Base-by-base conservation (phyloP, 2,888 invertebrate genomes). In the Patella ulyssiponensis region DNA sequence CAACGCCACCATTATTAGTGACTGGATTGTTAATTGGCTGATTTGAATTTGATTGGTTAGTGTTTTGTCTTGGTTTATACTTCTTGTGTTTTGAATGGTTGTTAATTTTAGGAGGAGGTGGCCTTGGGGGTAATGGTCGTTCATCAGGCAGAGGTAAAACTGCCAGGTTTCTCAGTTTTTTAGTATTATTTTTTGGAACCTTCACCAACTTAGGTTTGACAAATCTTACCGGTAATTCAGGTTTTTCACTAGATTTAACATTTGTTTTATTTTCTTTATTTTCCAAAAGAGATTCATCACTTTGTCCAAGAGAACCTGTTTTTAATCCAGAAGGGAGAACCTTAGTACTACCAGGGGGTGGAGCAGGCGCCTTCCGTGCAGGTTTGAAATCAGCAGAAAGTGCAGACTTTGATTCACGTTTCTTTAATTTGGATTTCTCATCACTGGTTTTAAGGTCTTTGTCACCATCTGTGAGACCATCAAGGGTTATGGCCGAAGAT, bases 161-260 rank as follows among this genome's bases (percentile, higher is more conserved):
- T 15, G 73, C 70, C 11, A 75, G 72, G 56, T 75, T 75, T 17
- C 69, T 51, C 11, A 78, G 56, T 70, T 73, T 72, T 14, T 71
- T 52, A 51, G 72, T 64, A 5, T 71, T 71, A 58, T 77, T 58
- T 69, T 81, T 81, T 15, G 87, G 86, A 17, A 88, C 80, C 76
- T 83, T 84, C 51, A 86, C 83, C 74, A 87, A 78, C 75, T 85
- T 87, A 12, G 86, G 86, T 79, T 86, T 86, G 4, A 85, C 84
- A 79, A 81, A 85, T 73, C 85, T 74, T 78, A 79, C 83, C 51
- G 86, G 86, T 44, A 85, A 75, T 53, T 79, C 81, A 75, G 86
- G 85, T 79, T 85, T 86, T 70, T 70, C 54, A 20, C 33, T 20
- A 54, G 69, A 75, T 74, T 74, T 73, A 27, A 64, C 44, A 20